Evolutionary conservation across 92 coral and sea anemone genomes (phyloP), one percentile per base, ranked within the genome.

Genomic region (Porites divaricata): DNA sequence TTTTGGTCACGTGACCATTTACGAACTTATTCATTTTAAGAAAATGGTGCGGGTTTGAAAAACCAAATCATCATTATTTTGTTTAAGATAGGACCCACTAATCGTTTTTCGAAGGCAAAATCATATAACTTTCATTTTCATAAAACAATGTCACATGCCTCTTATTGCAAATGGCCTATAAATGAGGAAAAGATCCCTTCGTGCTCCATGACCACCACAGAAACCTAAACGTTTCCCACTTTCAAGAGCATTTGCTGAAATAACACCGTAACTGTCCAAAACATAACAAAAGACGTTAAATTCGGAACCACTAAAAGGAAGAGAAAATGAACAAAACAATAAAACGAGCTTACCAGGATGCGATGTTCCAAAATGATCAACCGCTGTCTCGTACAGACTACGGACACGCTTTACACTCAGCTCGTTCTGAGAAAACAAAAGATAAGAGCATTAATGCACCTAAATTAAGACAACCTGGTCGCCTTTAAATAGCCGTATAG

Each of bases 321-420:
- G 12, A 53, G 58, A 35, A 35, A 35, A 35, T 35, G 45, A 1
- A 53, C 16, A 6, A 16, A 1, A 7, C 2, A 2, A n/a, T 20
- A 4, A 4, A 6, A 50, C 45, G 14, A 61, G 67, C 90, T 19
- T 84, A 96, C 99, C 96, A 75, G 99, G 88, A 54, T 80, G 77
- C 4, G 86, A 23, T 1, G 76, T 59, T 19, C 99, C 99, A 65
- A 85, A 90, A 75, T 89, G 83, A 65, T 92, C 96, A 10, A 94
- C 35, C 68, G 92, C 89, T 85, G 85, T 88, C 79, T 96, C 98
- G 86, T 87, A 94, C 35, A 96, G 92, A 75, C 88, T 75, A 22
- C 99, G 93, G 24, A 90, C 84, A 63, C 89, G 95, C 82, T 87
- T 89, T 2, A 85, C 75, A 76, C 93, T 92, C 21, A 98, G 95